phyloP scores from a whole-genome alignment of 2,888 invertebrate species.

The Pseudolycoriella hygida region DNA sequence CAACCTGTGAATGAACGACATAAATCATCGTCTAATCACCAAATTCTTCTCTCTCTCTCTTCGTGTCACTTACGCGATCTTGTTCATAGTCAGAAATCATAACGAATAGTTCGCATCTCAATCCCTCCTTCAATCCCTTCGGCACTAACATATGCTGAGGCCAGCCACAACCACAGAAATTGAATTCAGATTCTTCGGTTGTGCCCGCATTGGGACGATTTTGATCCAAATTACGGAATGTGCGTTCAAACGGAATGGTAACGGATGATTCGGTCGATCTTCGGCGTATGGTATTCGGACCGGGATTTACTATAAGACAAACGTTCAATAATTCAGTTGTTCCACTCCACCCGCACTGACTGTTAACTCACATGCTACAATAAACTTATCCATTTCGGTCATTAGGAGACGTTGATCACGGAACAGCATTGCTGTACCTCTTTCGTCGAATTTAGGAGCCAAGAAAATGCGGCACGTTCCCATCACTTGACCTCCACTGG shows the following conservation, averaged over 20 bases:
- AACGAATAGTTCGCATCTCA: slow-evolving; percentile 48
- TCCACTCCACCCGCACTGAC: neutral
- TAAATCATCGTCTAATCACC: slow-evolving; percentile 14
- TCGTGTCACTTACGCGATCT: slow-evolving; percentile 29
- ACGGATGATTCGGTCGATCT: slow-evolving; percentile 55
- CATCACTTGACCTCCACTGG: slow-evolving; percentile 24
- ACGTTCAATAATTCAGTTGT: too few relatives aligned
- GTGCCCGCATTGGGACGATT: slow-evolving; percentile 37
- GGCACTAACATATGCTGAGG: slow-evolving; percentile 67
- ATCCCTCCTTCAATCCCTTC: slow-evolving; percentile 48
- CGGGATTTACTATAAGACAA: slow-evolving; percentile 37
- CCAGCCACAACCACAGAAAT: slow-evolving; percentile 82
- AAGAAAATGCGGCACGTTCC: slow-evolving; percentile 52
- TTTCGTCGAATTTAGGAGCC: slow-evolving; percentile 46
- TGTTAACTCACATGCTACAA: slow-evolving; percentile 35
- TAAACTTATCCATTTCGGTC: slow-evolving; percentile 51
- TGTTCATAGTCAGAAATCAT: slow-evolving; percentile 58
- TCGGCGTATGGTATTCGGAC: slow-evolving; percentile 46
- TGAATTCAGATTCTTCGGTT: slow-evolving; percentile 37
- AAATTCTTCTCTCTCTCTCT: too few relatives aligned
- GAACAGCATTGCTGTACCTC: slow-evolving; percentile 36
- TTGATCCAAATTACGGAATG: slow-evolving; percentile 51
- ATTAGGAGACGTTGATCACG: slow-evolving; percentile 41
- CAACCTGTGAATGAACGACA: slow-evolving; percentile 15
- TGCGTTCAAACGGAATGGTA: slow-evolving; percentile 66